Percentiles rank a stretch among this genome's conserved stretches.
phyloP scores from a whole-genome alignment of 2,113 vertebrate genomes.

The Anguilla japonica region DNA sequence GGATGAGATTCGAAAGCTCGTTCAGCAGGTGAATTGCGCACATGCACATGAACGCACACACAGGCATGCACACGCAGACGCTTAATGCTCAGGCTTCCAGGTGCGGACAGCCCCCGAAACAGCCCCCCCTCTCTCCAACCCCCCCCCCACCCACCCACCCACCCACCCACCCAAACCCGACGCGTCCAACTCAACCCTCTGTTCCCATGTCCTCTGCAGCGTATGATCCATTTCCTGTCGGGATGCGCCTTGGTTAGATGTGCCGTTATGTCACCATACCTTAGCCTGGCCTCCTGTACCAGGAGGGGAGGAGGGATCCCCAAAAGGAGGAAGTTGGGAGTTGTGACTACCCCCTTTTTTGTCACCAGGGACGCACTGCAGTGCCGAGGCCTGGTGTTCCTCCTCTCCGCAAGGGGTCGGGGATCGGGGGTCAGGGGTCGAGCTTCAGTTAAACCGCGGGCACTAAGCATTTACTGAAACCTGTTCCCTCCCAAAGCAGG shows the following conservation, averaged over 20 bases:
- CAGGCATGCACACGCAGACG: neutral
- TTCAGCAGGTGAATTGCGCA: neutral
- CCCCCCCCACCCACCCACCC: no score
- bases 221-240: no score
- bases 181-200: no score
- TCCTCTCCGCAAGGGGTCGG: neutral
- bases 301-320: neutral
- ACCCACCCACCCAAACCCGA: no score
- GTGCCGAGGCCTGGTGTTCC: neutral
- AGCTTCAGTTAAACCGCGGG: neutral
- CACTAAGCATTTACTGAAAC: neutral
- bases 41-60: neutral
- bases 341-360: neutral
- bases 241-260: neutral
- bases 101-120: neutral
- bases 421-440: no score
- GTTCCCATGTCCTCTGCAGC: no score
- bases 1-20: neutral
- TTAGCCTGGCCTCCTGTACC: neutral
- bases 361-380: neutral
- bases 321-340: no score
- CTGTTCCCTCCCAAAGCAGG: neutral
- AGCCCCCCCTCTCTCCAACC: neutral
- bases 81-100: neutral
- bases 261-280: neutral